Evolutionary conservation across 2,797 vertebrate species (phyloP).

Genomic region (Onychomys leucogaster): DNA sequence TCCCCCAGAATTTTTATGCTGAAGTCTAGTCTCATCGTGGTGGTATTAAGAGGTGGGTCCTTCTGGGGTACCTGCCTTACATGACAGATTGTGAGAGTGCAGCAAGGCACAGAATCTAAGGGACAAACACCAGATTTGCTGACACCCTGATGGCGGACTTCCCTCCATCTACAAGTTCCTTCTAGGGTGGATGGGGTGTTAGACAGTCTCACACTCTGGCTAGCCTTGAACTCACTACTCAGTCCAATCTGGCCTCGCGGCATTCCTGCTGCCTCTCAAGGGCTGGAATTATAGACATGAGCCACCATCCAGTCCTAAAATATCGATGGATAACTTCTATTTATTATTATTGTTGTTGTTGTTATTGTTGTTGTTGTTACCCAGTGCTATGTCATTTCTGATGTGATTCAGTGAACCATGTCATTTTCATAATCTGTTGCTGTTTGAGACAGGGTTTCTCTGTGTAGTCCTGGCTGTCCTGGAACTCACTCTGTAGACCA

Average conservation of each 20-base stretch:
- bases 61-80: not conserved
- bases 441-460: not conserved
- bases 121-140: not conserved
- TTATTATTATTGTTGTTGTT: not conserved
- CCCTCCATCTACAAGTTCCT: not conserved
- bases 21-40: not conserved
- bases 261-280: not conserved
- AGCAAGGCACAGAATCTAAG: not conserved
- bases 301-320: not conserved
- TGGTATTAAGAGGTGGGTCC: not conserved
- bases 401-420: not conserved
- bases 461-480: not conserved
- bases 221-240: not conserved
- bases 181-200: too few species aligned
- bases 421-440: not conserved
- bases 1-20: not conserved
- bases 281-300: not conserved
- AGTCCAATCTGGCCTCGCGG: not conserved
- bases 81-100: not conserved
- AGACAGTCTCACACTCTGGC: not conserved
- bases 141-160: not conserved
- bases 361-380: not conserved
- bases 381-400: not conserved
- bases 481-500: not conserved
- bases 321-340: not conserved